Base-by-base conservation (phyloP, 2,113 vertebrate genomes). In the Megaceryle torquata region DNA sequence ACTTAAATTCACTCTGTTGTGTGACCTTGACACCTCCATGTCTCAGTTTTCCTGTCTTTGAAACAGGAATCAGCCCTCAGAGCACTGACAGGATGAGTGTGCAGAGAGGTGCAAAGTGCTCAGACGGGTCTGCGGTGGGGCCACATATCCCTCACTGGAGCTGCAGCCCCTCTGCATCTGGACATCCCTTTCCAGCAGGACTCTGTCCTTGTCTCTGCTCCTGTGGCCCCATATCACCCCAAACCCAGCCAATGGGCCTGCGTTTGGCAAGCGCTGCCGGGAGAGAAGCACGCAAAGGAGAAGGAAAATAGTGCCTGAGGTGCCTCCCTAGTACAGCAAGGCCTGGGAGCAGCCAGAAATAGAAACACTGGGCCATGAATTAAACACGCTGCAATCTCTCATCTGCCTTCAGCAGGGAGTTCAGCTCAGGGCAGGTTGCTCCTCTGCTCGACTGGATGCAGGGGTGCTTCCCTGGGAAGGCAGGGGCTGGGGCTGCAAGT, bases 321-420 rank as follows among this genome's bases (percentile, higher is more conserved):
- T 29, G 37, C 59, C 76, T 90, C 59, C 50, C 60, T 70, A 1
- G 22, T 13, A 19, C 82, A 61, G 78, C 3, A 2, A 15, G 13
- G 63, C 54, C 76, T 64, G 89, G 86, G 81, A 91, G 53, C 86
- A n/a, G 50, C 93, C 96, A 94, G 88, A 57, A 97, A 97, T 90
- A 96, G 95, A 80, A 93, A 33, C 35, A 5, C 2, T 1, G 51
- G 54, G 65, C 72, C 89, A 94, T 96, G 93, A 97, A 97, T 96
- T 95, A 94, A 97, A 96, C 90, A 96, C 13, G 4, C 77, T 24
- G 95, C 81, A 21, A 50, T 71, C 68, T 46, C 94, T 89, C 68
- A 13, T 80, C 93, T 83, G 63, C 33, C 92, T 87, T 37, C 81
- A 56, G 82, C 16, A 0, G 43, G n/a, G 68, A 86, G 95, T 89